phyloP scores from a whole-genome alignment of 2,888 invertebrate species.

The Drosophila trichaetosa region DNA sequence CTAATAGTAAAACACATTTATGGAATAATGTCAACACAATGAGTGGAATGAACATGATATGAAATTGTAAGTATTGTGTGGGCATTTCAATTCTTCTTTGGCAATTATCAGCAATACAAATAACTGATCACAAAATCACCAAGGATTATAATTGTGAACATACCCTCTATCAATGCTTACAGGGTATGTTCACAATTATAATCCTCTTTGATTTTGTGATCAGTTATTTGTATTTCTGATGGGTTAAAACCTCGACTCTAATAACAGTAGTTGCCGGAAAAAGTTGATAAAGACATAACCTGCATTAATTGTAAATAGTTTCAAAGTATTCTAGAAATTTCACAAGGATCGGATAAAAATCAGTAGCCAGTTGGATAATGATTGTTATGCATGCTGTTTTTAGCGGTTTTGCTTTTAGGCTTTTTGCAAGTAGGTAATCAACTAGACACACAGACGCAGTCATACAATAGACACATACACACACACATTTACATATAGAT shows the following conservation, averaged over 20 bases:
- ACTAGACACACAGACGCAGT: conserved; percentile 25
- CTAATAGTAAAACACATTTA: conserved; percentile 31
- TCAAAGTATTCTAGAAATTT: background rate
- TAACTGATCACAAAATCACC: conserved; percentile 5
- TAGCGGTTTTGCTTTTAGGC: conserved; percentile 18
- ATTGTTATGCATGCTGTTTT: conserved; percentile 30
- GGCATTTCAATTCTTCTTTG: conserved; percentile 39
- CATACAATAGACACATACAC: conserved; percentile 18
- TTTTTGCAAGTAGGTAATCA: conserved; percentile 15
- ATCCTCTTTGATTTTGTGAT: no score
- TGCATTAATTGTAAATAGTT: background rate
- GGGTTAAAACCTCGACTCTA: background rate
- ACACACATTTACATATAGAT: conserved; percentile 29
- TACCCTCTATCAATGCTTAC: no score
- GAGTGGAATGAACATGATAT: conserved; percentile 41
- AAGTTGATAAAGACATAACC: background rate
- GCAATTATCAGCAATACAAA: conserved; percentile 25
- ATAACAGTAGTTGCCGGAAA: background rate
- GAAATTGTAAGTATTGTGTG: conserved; percentile 49
- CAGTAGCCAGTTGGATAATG: background rate
- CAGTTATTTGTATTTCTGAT: no score
- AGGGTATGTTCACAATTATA: no score
- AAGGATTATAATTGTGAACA: background rate
- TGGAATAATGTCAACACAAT: conserved; percentile 30
- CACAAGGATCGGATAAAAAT: background rate